Evolutionary conservation across 2,888 invertebrate genomes (phyloP).

Genomic region (Agrochola macilenta): DNA sequence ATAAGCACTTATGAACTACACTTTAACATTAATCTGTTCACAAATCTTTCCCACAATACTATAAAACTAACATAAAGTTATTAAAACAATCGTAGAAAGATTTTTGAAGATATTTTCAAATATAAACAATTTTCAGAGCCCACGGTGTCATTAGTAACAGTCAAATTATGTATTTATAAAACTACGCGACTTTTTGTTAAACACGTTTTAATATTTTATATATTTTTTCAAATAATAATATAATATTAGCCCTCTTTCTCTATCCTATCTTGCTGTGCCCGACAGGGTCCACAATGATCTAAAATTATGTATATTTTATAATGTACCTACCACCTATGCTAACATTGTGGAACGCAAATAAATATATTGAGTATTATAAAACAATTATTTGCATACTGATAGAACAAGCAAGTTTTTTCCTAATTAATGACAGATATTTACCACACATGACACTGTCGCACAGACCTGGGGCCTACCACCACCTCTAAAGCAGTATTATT

Average conservation of each 20-base stretch:
- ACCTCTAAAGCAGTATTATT: no score
- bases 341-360: no score
- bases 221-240: no score
- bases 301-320: no score
- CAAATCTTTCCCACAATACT: constrained; percentile 57
- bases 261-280: no score
- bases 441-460: no score
- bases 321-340: no score
- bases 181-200: neutral
- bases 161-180: neutral
- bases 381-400: neutral
- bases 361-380: no score
- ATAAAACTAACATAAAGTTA: constrained; percentile 27
- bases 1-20: constrained; percentile 57
- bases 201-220: constrained; percentile 25
- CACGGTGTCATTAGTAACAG: constrained; percentile 28
- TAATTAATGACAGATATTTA: neutral
- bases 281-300: no score
- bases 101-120: constrained; percentile 12
- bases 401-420: neutral
- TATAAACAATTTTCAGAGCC: neutral
- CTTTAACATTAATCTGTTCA: constrained; percentile 47
- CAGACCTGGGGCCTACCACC: no score
- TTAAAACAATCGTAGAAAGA: constrained; percentile 28
- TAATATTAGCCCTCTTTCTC: no score